These are phyloP conservation scores for Zhuqinia jingwanae DNA, from an alignment of 2,888 invertebrate genomes.

Conservation along the genomic window DNA sequence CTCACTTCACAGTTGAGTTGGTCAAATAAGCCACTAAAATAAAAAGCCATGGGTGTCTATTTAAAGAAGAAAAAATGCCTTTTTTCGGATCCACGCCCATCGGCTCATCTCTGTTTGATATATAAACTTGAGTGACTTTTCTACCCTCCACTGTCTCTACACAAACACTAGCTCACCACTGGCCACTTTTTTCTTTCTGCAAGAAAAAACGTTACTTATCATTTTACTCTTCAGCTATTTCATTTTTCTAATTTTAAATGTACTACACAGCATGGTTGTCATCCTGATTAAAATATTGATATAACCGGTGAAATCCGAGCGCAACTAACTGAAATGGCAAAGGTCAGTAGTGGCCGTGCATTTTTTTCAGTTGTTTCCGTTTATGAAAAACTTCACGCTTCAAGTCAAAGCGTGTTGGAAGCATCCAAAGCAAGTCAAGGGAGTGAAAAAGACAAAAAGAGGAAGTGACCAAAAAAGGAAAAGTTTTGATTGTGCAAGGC, in stretches of 20 bases:
- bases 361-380: too few species aligned
- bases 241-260: background rate
- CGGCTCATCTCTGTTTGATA: conserved; percentile 49
- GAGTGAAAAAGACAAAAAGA: conserved; percentile 1
- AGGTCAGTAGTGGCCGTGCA: too few species aligned
- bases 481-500: conserved; percentile 17
- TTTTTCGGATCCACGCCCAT: conserved; percentile 43
- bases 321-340: too few species aligned
- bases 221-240: conserved; percentile 8
- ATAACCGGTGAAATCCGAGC: too few species aligned
- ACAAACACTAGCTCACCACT: too few species aligned
- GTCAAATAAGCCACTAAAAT: background rate
- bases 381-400: too few species aligned
- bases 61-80: background rate
- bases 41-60: too few species aligned
- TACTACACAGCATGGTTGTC: background rate
- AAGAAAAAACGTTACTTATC: background rate
- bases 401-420: too few species aligned
- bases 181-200: background rate
- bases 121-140: conserved; percentile 54
- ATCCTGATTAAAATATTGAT: too few species aligned
- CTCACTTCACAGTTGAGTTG: background rate
- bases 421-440: too few species aligned
- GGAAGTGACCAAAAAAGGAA: conserved; percentile 24
- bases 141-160: background rate